phyloP scores from a whole-genome alignment of 2,113 vertebrate genomes.

The Coturnix japonica region DNA sequence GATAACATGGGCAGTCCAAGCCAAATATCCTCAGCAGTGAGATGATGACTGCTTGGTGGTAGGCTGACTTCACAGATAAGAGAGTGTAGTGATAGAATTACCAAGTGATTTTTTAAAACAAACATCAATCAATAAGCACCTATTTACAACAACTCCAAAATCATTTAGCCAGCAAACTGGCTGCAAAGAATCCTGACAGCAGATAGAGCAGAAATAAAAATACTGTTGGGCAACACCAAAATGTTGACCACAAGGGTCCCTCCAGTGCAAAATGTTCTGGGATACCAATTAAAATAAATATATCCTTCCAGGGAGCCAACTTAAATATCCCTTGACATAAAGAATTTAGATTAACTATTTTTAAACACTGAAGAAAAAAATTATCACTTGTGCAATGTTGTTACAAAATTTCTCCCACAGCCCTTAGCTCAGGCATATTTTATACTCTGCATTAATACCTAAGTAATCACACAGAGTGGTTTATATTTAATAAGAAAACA shows the following conservation, averaged over 20 bases:
- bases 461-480: neutral
- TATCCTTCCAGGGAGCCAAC: conserved; percentile 23
- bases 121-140: neutral
- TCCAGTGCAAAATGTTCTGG: conserved; percentile 22
- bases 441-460: neutral
- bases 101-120: neutral
- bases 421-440: conserved; percentile 17
- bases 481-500: conserved; percentile 28
- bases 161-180: neutral
- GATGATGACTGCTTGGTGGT: neutral
- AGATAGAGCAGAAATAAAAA: neutral
- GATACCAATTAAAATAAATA: conserved; percentile 51
- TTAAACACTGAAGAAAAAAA: conserved; percentile 42
- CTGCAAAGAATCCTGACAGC: neutral
- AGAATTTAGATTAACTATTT: conserved; percentile 58
- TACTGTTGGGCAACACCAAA: neutral
- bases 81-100: neutral
- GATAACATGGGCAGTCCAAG: neutral
- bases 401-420: conserved; percentile 52
- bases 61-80: neutral
- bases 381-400: conserved; percentile 27
- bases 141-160: neutral
- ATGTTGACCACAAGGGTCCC: neutral
- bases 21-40: neutral
- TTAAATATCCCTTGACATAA: conserved; percentile 54